Conservation (phyloP, 1,140 invertebrate genomes). For the Periplaneta americana region DNA sequence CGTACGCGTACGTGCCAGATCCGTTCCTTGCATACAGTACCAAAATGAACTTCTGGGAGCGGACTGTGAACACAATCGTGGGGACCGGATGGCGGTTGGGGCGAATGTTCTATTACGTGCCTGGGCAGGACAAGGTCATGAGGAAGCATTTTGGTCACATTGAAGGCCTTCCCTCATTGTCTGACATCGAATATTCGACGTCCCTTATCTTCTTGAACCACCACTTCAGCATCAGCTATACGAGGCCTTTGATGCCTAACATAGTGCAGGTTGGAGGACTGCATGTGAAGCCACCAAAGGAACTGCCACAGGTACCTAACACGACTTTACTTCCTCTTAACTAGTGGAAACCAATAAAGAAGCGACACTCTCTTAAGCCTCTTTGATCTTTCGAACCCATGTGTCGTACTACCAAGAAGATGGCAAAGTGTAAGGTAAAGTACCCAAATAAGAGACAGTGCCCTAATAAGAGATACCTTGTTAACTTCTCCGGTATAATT, state of each 20-base stretch:
- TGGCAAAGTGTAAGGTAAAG: too few relatives aligned
- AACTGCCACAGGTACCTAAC: slow-evolving; percentile 41
- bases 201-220: slow-evolving; percentile 23
- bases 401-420: too few relatives aligned
- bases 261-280: slow-evolving; percentile 46
- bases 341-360: too few relatives aligned
- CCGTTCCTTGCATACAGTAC: slow-evolving; percentile 47
- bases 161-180: slow-evolving; percentile 13
- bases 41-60: slow-evolving; percentile 43
- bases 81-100: background rate
- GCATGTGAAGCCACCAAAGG: slow-evolving; percentile 40
- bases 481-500: too few relatives aligned
- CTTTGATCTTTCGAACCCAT: too few relatives aligned
- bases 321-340: too few relatives aligned
- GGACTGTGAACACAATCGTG: slow-evolving; percentile 33
- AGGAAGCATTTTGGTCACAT: background rate
- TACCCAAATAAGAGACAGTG: too few relatives aligned
- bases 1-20: slow-evolving; percentile 49
- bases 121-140: background rate
- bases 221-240: slow-evolving; percentile 32
- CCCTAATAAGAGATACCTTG: too few relatives aligned
- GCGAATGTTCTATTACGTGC: background rate
- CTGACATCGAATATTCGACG: slow-evolving; percentile 18
- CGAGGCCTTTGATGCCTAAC: slow-evolving; percentile 39
- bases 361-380: too few relatives aligned